phyloP scores from a whole-genome alignment of 2,113 vertebrate genomes.

The Lampris incognitus region DNA sequence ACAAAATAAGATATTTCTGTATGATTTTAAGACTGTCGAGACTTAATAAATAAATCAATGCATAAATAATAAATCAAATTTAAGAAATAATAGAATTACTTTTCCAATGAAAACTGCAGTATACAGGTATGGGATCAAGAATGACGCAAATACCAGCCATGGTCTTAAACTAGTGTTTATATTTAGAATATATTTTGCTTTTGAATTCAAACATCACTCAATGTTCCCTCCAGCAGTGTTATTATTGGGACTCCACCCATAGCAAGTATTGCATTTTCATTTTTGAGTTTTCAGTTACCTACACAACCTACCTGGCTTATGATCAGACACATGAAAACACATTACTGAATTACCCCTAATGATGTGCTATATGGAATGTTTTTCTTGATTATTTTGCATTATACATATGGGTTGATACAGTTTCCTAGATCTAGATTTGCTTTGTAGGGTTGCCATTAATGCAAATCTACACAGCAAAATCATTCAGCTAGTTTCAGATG shows the following conservation, averaged over 20 bases:
- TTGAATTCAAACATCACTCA: slow-evolving; percentile 6
- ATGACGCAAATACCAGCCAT: not conserved
- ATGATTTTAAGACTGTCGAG: too few species aligned
- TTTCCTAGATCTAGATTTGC: not conserved
- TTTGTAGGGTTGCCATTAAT: not conserved
- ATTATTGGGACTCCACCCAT: not conserved
- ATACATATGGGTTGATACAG: not conserved
- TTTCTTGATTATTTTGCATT: not conserved
- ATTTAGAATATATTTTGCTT: not conserved
- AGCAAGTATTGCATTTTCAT: not conserved
- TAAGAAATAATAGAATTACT: too few species aligned
- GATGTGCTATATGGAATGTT: not conserved
- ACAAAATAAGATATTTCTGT: too few species aligned
- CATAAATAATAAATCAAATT: too few species aligned
- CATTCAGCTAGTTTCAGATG: not conserved
- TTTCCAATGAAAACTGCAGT: too few species aligned
- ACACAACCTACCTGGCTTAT: not conserved
- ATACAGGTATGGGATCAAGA: not conserved
- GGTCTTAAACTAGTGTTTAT: slow-evolving; percentile 24
- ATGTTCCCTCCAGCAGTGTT: not conserved
- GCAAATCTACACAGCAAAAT: not conserved
- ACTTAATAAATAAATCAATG: too few species aligned
- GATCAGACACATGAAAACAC: not conserved
- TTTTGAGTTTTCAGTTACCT: not conserved
- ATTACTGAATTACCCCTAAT: not conserved